Conservation (phyloP, 2,113 vertebrate genomes). For the Ailuropoda melanoleuca region DNA sequence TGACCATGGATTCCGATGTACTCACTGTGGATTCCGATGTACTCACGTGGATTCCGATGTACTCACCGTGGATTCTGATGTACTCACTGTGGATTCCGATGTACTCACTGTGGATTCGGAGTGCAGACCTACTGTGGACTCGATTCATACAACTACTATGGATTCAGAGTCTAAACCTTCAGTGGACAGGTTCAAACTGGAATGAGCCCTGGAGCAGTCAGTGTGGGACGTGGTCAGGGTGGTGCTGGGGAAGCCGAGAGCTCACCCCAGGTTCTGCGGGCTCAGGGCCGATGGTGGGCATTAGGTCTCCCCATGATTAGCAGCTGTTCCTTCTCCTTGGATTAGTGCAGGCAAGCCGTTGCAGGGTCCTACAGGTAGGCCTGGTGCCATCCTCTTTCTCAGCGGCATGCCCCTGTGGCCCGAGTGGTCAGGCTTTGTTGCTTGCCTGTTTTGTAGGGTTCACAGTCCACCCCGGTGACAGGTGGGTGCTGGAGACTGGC, state of each 20-base stretch:
- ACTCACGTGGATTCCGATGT: background rate
- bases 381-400: background rate
- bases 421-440: background rate
- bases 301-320: accelerated
- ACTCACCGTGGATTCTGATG: background rate
- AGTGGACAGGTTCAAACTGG: background rate
- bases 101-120: background rate
- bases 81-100: background rate
- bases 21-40: background rate
- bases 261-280: background rate
- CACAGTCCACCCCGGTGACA: constrained; percentile 92
- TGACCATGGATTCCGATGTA: background rate
- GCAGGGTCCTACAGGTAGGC: background rate
- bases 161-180: background rate
- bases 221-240: background rate
- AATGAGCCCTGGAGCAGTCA: background rate
- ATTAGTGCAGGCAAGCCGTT: background rate
- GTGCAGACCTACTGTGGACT: background rate
- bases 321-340: background rate
- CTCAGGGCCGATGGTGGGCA: accelerated
- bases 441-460: constrained; percentile 87
- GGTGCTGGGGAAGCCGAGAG: too few species aligned
- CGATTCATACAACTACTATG: too few species aligned
- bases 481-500: constrained; percentile 94
- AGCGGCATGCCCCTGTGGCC: background rate